Base-by-base conservation (phyloP, 2,113 vertebrate species). In the Halcyon senegalensis region DNA sequence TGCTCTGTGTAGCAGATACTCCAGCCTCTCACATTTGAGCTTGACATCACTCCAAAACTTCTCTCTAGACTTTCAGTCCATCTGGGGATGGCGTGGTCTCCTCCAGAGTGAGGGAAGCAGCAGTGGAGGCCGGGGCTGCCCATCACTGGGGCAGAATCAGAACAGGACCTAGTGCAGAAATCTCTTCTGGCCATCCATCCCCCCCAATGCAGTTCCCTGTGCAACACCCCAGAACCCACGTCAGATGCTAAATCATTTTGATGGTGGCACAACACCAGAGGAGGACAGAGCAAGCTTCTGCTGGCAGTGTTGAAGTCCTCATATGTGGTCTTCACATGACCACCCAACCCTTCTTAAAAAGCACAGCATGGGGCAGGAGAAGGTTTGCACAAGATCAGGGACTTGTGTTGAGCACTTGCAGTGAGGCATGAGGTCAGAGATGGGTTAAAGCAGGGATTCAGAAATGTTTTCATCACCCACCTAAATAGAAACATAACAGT, bases 401-500 rank as follows among this genome's bases (percentile, higher is more conserved):
- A 7, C 21, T 16, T 60, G 10, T 39, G 30, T 44, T 0, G 0
- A 81, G 17, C 18, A 15, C 33, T 93, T 79, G 46, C 2, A 0
- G 27, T 41, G 16, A 19, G 39, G 27, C 6, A 4, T 2, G 8
- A 2, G 2, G 84, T 73, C 66, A 91, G 81, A 73, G 80, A 68
- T 9, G 53, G 62, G 86, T 96, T 94, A 95, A 94, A 87, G 37
- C 11, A 58, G 50, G 44, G 69, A 92, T 89, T 94, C 90, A 75
- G 50, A 72, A 87, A 51, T 4, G 44, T 89, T 94, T 92, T 93
- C 74, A 73, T 75, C 90, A 95, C 78, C 12, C 70, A 69, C 78
- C 88, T 95, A 92, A 96, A 95, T 89, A 89, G 84, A 94, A 96
- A 93, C 84, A 82, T 58, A 94, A 73, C 63, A 83, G n/a, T 27